phyloP scores from a whole-genome alignment of 2,113 vertebrate species.

The Taurulus bubalis region DNA sequence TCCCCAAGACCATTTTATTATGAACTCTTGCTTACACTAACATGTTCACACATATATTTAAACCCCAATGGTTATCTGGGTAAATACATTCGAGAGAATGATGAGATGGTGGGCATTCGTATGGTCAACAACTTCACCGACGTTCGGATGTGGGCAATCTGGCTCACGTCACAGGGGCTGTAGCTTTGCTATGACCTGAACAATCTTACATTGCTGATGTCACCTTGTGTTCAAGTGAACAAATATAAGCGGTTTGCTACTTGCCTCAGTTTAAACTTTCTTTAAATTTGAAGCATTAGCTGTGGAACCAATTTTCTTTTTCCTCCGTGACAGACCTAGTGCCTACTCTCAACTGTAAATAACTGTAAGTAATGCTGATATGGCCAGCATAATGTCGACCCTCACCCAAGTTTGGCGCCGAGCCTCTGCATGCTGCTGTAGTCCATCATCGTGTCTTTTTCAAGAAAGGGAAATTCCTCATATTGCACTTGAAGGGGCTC shows the following conservation, averaged over 20 bases:
- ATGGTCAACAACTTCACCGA: neutral
- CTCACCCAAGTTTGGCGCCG: conserved; percentile 95
- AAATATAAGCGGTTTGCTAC: neutral
- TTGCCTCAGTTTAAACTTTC: neutral
- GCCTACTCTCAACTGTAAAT: neutral
- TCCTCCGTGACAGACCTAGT: neutral
- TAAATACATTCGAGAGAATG: neutral
- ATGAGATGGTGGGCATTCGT: neutral
- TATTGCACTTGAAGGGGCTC: conserved; percentile 85
- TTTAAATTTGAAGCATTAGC: neutral
- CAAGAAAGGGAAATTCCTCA: conserved; percentile 93
- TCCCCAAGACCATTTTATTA: neutral
- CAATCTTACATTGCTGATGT: neutral
- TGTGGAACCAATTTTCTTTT: neutral
- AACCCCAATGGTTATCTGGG: neutral
- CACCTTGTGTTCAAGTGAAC: neutral
- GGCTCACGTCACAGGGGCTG: neutral
- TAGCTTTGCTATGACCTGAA: neutral
- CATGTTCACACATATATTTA: neutral
- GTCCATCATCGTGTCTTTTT: conserved; percentile 90
- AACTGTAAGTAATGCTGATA: neutral
- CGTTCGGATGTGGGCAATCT: neutral
- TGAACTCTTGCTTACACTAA: neutral
- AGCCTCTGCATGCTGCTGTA: conserved; percentile 94
- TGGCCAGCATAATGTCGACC: neutral